A percentile compares a stretch with the other conserved stretches of the same genome.
These are phyloP conservation scores for Ectemnius continuus DNA, from an alignment of 2,888 invertebrate genomes.

Conservation along the genomic window DNA sequence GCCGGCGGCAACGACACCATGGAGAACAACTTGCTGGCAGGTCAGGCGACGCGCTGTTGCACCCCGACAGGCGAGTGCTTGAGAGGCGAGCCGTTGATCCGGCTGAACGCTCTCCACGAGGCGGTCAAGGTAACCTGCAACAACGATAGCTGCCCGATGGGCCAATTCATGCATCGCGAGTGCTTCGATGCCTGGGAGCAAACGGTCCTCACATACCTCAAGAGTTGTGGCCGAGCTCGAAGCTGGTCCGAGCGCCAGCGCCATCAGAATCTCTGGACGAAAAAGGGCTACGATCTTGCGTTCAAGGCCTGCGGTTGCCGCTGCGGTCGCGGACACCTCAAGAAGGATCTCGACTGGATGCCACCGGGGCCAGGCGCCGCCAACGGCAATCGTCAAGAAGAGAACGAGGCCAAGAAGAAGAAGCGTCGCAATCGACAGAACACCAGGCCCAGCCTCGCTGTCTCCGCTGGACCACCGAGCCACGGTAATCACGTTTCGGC, in stretches of 20 bases:
- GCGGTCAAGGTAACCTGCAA: constrained; percentile 95
- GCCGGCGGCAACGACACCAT: constrained; percentile 53
- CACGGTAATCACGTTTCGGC: constrained; percentile 70
- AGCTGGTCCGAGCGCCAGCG: constrained; percentile 97
- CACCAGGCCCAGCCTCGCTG: constrained; percentile 82
- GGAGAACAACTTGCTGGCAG: constrained; percentile 64
- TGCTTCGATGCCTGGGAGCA: constrained; percentile 98
- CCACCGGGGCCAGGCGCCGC: constrained; percentile 83
- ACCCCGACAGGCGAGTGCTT: constrained; percentile 90
- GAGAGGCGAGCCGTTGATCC: constrained; percentile 82
- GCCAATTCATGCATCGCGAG: constrained; percentile 96
- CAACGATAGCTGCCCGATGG: constrained; percentile 93
- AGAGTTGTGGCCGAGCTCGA: constrained; percentile 93
- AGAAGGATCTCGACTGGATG: constrained; percentile 96
- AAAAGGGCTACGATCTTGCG: constrained; percentile 97
- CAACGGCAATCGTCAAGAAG: constrained; percentile 79
- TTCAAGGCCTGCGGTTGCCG: constrained; percentile 97
- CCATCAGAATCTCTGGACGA: constrained; percentile 97
- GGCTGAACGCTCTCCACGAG: constrained; percentile 86
- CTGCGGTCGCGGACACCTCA: constrained; percentile 94
- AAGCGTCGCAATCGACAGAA: constrained; percentile 85
- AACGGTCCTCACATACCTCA: constrained; percentile 91
- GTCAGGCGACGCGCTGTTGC: constrained; percentile 84
- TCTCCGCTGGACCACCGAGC: constrained; percentile 79
- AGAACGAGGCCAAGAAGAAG: constrained; percentile 82